These are phyloP conservation scores for Sogatella furcifera DNA, from an alignment of 1,140 invertebrate species.

Conservation along the genomic window DNA sequence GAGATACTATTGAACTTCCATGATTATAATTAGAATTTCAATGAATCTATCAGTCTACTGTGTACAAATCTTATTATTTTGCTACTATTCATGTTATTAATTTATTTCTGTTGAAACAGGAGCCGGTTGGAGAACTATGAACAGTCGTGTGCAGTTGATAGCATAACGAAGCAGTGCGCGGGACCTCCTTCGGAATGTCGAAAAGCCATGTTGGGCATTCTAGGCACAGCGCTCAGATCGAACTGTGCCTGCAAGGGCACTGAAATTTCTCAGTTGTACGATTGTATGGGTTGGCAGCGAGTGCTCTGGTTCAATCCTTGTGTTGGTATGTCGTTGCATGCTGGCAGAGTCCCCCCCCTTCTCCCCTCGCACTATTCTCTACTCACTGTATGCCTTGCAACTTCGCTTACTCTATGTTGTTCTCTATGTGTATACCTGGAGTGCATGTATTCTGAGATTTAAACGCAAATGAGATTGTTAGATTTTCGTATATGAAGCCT, in stretches of 20 bases:
- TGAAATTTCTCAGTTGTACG: constrained; percentile 68
- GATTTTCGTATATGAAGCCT: no score
- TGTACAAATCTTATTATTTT: no score
- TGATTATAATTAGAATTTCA: no score
- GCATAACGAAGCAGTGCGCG: constrained; percentile 78
- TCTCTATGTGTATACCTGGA: no score
- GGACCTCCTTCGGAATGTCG: constrained; percentile 67
- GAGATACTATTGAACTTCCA: no score
- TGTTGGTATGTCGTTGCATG: constrained; percentile 55
- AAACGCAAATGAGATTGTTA: no score
- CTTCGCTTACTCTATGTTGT: no score
- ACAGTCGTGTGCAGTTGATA: constrained; percentile 80
- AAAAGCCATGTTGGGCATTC: constrained; percentile 68
- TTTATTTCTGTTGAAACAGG: constrained; percentile 35
- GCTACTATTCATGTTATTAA: neutral
- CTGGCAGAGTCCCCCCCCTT: no score
- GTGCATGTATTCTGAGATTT: no score
- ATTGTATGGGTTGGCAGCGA: constrained; percentile 79
- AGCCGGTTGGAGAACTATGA: constrained; percentile 73
- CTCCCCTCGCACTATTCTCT: no score
- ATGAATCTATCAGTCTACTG: no score
- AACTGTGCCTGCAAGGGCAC: constrained; percentile 76
- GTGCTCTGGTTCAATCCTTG: constrained; percentile 87
- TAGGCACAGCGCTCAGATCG: constrained; percentile 71
- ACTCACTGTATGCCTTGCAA: no score